Evolutionary conservation across 2,888 invertebrate genomes (phyloP), one percentile per base, ranked within the genome.

Genomic region (Plebejus melissa): DNA sequence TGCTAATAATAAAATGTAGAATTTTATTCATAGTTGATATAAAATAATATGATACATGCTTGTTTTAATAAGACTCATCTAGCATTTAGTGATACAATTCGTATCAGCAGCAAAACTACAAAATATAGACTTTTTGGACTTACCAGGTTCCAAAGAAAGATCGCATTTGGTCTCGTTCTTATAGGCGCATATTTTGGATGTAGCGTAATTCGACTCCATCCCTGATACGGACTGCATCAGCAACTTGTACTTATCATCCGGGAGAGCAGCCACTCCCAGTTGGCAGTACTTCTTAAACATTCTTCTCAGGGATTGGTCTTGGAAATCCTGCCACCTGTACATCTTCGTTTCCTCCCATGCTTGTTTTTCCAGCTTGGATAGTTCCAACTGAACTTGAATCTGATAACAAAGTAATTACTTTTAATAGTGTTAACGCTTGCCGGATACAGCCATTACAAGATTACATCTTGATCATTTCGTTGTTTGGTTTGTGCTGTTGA

Each of bases 151-250:
- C 60, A 97, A 90, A 16, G 95, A 86, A 36, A 97, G 87, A 83
- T 96, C 95, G 81, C 97, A 97, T 80, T 95, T 96, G 0, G 84
- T 88, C 0, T 84, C 82, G 79, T 96, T 90, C 60, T 94, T 94
- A 81, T 88, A 97, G n/a, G 95, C 95, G 82, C 97, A 97, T 28
- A 97, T 95, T 86, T 96, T 97, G 0, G 97, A 95, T 13, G 95
- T 97, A 0, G 97, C 96, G 83, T 96, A 97, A 79, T 96, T 96
- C 0, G 95, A 94, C 82, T 96, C 94, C 97, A 98, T 97, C 6
- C 95, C 94, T 0, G 96, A 95, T 1, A 96, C 91, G 0, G 95
- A 94, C 80, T 94, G 94, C 83, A 95, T 94, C 58, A 96, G 90
- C 75, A 94, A 92, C 77, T 94, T 94, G 82, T 94, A 95, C 81